Percentiles rank a stretch among this genome's conserved stretches.
These are phyloP conservation scores for Cheilosia urbana DNA, from an alignment of 2,888 invertebrate genomes.

Conservation along the genomic window DNA sequence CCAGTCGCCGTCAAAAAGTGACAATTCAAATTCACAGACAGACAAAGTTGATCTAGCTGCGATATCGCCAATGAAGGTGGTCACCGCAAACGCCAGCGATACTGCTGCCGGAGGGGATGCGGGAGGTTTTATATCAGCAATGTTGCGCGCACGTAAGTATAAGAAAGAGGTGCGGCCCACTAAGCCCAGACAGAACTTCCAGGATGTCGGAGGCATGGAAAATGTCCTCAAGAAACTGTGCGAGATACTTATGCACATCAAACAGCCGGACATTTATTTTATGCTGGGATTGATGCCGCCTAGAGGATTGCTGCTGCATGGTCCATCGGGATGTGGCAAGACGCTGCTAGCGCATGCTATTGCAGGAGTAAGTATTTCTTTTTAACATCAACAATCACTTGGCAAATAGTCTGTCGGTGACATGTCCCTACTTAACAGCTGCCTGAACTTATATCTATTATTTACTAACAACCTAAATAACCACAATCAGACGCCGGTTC, in stretches of 20 bases:
- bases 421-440: too few species aligned
- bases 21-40: conserved; percentile 84
- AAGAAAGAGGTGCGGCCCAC: conserved; percentile 80
- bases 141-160: conserved; percentile 78
- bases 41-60: conserved; percentile 82
- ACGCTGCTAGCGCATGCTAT: conserved; percentile 92
- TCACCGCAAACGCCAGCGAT: conserved; percentile 7
- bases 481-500: too few species aligned
- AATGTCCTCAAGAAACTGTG: conserved; percentile 89
- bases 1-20: conserved; percentile 82
- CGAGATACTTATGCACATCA: conserved; percentile 92
- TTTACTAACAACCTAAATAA: too few species aligned
- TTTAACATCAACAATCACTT: too few species aligned
- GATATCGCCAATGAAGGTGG: conserved; percentile 1
- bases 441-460: too few species aligned
- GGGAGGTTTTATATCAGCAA: conserved; percentile 6
- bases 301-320: conserved; percentile 95
- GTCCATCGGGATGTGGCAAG: conserved; percentile 98
- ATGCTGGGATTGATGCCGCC: conserved; percentile 94
- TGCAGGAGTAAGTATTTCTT: conserved; percentile 87
- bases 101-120: conserved; percentile 2
- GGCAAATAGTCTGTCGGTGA: too few species aligned
- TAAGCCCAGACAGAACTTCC: conserved; percentile 77
- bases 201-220: conserved; percentile 92
- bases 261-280: conserved; percentile 94